Evolutionary conservation across 2,797 vertebrate species (phyloP), one percentile per base, ranked within the genome.

Genomic region (Remorina albescens): DNA sequence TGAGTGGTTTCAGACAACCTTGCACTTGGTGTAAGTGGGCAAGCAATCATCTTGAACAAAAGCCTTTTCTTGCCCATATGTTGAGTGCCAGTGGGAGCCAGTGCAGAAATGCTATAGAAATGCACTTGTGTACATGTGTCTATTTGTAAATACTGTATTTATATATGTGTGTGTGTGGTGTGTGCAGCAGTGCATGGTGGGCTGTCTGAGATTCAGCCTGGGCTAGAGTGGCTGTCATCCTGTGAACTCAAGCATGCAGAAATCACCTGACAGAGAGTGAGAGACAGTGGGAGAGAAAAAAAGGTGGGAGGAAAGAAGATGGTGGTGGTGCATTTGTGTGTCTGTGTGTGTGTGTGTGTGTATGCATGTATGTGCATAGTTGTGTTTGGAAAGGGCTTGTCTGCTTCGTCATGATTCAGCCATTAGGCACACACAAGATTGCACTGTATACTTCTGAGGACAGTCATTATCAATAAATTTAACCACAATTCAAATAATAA

Each of bases 1-100:
- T 86, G 86, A 90, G 86, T 87, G 86, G 74, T 88, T 89, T 84
- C 62, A 85, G 81, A 86, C 83, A 85, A 78, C 58, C 67, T 67
- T 73, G 69, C 65, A 57, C 77, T 75, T 60, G 74, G 55, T 85
- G 75, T 76, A 84, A 89, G 75, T 82, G 81, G 79, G 78, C 72
- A 77, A 83, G 81, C 66, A 90, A 88, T 89, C 83, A 87, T 79
- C 60, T 72, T 36, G 44, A 85, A 89, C 85, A 85, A 84, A 88
- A 85, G 72, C 30, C 58, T 60, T 64, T 83, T 71, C 78, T 81
- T 71, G 74, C 72, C 77, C 77, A 61, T 70, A 73, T 67, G 61
- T 59, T 25, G 37, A 64, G 42, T 6, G 23, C 65, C 42, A 16
- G 66, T 46, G 66, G 76, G 53, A 80, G 76, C 67, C 36, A 2